Conservation (phyloP, 1,140 invertebrate species). For the Danaus plexippus region DNA sequence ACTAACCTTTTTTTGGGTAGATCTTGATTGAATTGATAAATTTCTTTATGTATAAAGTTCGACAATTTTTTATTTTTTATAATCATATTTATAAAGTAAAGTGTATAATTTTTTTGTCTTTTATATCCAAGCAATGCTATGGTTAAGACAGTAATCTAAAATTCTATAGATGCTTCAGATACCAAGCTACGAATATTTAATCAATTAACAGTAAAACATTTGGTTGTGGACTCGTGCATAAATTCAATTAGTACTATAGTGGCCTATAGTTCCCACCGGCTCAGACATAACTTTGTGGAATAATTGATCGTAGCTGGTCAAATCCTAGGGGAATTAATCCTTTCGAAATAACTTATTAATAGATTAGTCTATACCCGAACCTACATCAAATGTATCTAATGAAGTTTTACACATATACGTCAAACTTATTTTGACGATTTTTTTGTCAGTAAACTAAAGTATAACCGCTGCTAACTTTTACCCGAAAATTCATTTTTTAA, state of each 20-base stretch:
- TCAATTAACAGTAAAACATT: conserved; percentile 48
- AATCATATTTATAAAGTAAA: too few species aligned
- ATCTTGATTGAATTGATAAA: too few species aligned
- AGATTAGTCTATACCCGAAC: conserved; percentile 13
- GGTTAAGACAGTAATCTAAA: too few species aligned
- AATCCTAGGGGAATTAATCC: conserved; percentile 28
- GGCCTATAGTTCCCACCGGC: conserved; percentile 13
- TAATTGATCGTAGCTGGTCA: conserved; percentile 36
- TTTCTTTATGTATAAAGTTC: too few species aligned
- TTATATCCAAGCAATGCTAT: too few species aligned
- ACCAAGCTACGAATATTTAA: conserved; percentile 29
- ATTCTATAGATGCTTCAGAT: too few species aligned
- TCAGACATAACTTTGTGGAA: conserved; percentile 45
- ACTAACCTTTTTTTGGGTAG: too few species aligned
- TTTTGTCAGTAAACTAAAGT: too few species aligned
- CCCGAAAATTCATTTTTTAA: neutral
- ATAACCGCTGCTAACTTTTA: too few species aligned
- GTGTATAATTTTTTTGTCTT: too few species aligned
- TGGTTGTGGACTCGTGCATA: conserved; percentile 41
- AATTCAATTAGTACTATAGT: conserved; percentile 46
- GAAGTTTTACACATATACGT: neutral
- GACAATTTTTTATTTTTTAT: too few species aligned
- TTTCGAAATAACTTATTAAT: conserved; percentile 25
- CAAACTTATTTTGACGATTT: neutral
- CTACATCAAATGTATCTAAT: conserved; percentile 7